phyloP scores from a whole-genome alignment of 2,888 invertebrate species.

The Macrophya annulata region DNA sequence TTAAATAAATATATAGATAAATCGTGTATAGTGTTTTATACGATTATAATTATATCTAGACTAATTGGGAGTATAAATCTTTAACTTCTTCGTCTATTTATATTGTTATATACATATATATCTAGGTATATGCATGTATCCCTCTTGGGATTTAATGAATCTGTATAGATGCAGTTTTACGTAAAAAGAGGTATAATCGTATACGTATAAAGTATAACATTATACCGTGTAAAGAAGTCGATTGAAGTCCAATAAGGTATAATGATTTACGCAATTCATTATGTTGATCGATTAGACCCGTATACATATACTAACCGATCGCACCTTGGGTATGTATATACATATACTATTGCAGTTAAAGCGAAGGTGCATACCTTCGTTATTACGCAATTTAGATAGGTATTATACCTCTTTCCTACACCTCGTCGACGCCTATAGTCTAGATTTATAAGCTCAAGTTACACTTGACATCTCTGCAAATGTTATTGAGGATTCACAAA shows the following conservation, averaged over 20 bases:
- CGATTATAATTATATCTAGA: not conserved
- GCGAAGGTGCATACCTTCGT: constrained; percentile 11
- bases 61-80: not conserved
- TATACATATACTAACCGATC: not conserved
- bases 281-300: constrained; percentile 19
- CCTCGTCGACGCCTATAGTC: constrained; percentile 5
- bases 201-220: not conserved
- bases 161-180: constrained; percentile 14
- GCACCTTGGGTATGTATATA: not conserved
- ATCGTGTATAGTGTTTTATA: not conserved
- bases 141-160: not conserved
- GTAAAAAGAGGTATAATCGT: not conserved
- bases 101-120: not conserved
- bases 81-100: not conserved
- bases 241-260: constrained; percentile 9
- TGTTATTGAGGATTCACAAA: not conserved
- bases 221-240: not conserved
- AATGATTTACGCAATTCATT: constrained; percentile 23
- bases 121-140: not conserved
- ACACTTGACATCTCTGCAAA: not conserved
- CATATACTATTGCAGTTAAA: not conserved
- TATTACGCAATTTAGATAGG: constrained; percentile 18
- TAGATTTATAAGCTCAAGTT: not conserved
- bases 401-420: not conserved
- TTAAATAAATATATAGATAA: not conserved